Evolutionary conservation across 2,113 vertebrate species (phyloP), one percentile per base, ranked within the genome.

Genomic region (Mixornis gularis): DNA sequence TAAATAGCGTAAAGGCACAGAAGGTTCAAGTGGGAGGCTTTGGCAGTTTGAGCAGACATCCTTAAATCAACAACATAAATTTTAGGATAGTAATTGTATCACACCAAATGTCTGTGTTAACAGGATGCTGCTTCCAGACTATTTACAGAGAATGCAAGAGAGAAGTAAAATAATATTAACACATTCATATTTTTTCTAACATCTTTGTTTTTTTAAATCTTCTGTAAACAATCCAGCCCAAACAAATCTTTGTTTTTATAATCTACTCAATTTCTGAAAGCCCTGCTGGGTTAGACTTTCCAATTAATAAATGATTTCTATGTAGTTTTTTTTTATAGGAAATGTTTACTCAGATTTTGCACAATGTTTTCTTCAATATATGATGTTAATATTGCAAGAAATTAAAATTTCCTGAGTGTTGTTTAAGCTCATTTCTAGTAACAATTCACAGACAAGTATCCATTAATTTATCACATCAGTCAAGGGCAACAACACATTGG

Each of bases 1-100:
- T 85, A 96, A 89, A 49, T 32, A 93, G 32, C 14, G 22, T 53
- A 79, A 91, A 86, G 62, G 73, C 74, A 89, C 94, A 94, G 89
- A 89, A 92, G 89, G 74, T 92, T 95, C 62, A 93, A 94, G 66
- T 79, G 73, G 74, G 84, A 95, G 46, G 70, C 49, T 93, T 82
- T 94, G 87, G 83, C 66, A 87, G 84, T 92, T 94, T 73, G 58
- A 89, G 79, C 80, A 95, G 84, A 58, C 58, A 93, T 76, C 65
- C 62, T 68, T 95, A 95, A 87, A 90, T 90, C 89, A 94, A 95
- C 93, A 86, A 58, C 78, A 94, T 94, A 92, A 90, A 96, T 96
- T 95, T 96, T 92, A 96, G 94, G 85, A 29, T 4, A 65, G 92
- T 55, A 94, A 94, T 93, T 92, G 55, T 95, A 69, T 89, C 89